Percentiles rank a stretch among this genome's conserved stretches.
Evolutionary conservation across 1,140 invertebrate species (phyloP).

Genomic region (Drosophila sturtevanti): DNA sequence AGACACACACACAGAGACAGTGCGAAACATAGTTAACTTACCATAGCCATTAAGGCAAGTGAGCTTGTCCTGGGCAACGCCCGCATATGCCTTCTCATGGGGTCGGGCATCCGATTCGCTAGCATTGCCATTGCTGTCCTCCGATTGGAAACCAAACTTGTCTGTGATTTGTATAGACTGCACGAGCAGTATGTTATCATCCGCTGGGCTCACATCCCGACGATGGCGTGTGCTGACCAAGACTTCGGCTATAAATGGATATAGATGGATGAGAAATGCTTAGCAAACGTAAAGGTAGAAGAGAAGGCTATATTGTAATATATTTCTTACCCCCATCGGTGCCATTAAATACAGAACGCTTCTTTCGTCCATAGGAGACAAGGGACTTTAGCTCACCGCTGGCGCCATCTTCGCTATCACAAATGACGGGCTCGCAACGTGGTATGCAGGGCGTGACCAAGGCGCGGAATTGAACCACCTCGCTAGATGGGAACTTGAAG

Average conservation of each 20-base stretch:
- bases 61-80: slow-evolving; percentile 76
- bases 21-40: slow-evolving; percentile 55
- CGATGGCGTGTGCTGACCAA: slow-evolving; percentile 68
- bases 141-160: slow-evolving; percentile 92
- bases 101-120: slow-evolving; percentile 48
- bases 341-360: slow-evolving; percentile 72
- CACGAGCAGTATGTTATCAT: slow-evolving; percentile 93
- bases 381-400: slow-evolving; percentile 90
- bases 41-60: slow-evolving; percentile 82
- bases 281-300: background rate
- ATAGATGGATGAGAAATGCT: slow-evolving; percentile 37
- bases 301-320: background rate
- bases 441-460: slow-evolving; percentile 96
- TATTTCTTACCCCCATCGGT: slow-evolving; percentile 68
- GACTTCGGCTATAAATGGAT: slow-evolving; percentile 67
- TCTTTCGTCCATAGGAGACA: slow-evolving; percentile 89
- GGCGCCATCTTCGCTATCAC: slow-evolving; percentile 89
- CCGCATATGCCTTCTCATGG: slow-evolving; percentile 76
- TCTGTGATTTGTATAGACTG: slow-evolving; percentile 96
- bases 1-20: slow-evolving; percentile 4
- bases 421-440: slow-evolving; percentile 94
- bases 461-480: slow-evolving; percentile 96
- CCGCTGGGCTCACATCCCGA: slow-evolving; percentile 82
- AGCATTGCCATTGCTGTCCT: slow-evolving; percentile 73
- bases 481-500: slow-evolving; percentile 98